phyloP scores from a whole-genome alignment of 2,113 vertebrate genomes.

The Gymnarchus niloticus region DNA sequence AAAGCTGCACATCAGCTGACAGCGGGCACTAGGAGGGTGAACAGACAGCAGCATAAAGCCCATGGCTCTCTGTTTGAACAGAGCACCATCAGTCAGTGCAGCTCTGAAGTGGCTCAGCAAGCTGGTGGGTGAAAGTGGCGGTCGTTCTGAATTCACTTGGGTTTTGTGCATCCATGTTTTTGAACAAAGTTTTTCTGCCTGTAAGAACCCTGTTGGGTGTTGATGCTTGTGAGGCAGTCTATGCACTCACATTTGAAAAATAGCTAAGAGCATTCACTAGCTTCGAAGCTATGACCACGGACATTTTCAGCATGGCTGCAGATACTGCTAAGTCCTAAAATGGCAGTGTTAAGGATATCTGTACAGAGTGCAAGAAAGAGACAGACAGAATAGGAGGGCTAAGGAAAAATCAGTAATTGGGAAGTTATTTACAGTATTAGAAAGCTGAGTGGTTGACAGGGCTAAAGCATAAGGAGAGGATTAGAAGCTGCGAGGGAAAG shows the following conservation, averaged over 20 bases:
- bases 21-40: not conserved
- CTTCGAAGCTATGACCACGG: constrained; percentile 1
- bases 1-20: not conserved
- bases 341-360: constrained; percentile 29
- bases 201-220: not conserved
- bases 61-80: too few species aligned
- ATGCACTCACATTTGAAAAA: not conserved
- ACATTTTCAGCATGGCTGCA: constrained; percentile 25
- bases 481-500: too few species aligned
- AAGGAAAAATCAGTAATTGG: not conserved
- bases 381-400: constrained; percentile 44
- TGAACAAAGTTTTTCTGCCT: not conserved
- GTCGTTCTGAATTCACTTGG: not conserved
- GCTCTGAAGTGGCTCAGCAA: not conserved
- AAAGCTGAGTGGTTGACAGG: not conserved
- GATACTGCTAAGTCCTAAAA: constrained; percentile 27
- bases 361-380: constrained; percentile 55
- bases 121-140: not conserved
- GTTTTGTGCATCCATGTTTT: not conserved
- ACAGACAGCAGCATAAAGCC: not conserved
- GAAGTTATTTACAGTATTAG: not conserved
- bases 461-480: not conserved
- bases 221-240: not conserved
- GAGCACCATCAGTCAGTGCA: not conserved
- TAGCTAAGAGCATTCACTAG: not conserved